Percentiles rank a stretch among this genome's conserved stretches.
Evolutionary conservation across 2,797 vertebrate genomes (phyloP).

Genomic region (Chelidonichthys spinosus): DNA sequence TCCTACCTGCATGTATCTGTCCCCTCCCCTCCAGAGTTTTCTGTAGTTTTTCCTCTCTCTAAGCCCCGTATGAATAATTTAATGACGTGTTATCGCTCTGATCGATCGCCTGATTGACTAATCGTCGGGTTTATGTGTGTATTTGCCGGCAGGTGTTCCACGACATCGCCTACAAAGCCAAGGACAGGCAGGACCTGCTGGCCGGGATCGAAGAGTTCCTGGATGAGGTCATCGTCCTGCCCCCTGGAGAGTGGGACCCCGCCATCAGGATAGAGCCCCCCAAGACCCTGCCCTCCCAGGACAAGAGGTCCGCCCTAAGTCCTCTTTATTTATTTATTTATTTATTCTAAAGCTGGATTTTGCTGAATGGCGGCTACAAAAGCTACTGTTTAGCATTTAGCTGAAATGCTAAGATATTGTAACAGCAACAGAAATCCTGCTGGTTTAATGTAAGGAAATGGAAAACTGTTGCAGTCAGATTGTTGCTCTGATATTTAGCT

Average conservation of each 20-base stretch:
- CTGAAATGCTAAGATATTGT: no score
- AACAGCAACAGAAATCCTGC: no score
- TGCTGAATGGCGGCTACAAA: background rate
- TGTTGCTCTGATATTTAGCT: no score
- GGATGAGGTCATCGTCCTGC: constrained; percentile 97
- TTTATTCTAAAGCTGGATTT: no score
- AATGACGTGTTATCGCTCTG: background rate
- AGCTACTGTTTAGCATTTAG: background rate
- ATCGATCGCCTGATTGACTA: background rate
- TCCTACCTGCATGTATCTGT: background rate
- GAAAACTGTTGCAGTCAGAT: no score
- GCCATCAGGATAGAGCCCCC: constrained; percentile 98
- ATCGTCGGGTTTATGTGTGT: constrained; percentile 8
- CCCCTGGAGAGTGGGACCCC: constrained; percentile 98
- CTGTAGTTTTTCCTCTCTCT: background rate
- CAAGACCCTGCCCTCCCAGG: constrained; percentile 94
- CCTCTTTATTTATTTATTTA: background rate
- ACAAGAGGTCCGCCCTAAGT: constrained; percentile 90
- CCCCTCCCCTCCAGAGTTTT: background rate
- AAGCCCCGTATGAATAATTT: background rate
- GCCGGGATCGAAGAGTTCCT: constrained; percentile 98
- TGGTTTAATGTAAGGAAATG: no score
- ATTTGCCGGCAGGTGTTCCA: constrained; percentile 90
- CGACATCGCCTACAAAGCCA: constrained; percentile 98
- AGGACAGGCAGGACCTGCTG: constrained; percentile 93